These are phyloP conservation scores for Thalassophryne amazonica DNA, from an alignment of 2,797 vertebrate species.

Conservation along the genomic window DNA sequence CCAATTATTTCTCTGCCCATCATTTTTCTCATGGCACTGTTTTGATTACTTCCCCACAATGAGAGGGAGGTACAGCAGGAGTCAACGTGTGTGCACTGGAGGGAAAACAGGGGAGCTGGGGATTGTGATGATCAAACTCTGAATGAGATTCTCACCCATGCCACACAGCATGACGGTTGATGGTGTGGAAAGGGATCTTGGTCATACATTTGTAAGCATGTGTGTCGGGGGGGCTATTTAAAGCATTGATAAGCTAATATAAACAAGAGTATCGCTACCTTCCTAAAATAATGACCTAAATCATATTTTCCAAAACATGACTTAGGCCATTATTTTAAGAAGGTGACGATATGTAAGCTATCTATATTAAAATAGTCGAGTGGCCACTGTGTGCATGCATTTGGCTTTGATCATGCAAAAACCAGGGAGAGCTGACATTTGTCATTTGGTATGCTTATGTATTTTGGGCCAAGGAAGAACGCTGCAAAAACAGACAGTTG, in stretches of 20 bases:
- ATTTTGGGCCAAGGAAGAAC: too few species aligned
- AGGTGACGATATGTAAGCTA: too few species aligned
- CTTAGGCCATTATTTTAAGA: too few species aligned
- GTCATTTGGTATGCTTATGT: too few species aligned
- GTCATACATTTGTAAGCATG: constrained; percentile 1
- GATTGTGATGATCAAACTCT: too few species aligned
- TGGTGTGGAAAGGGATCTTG: constrained; percentile 16
- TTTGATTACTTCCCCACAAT: constrained; percentile 67
- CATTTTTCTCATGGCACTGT: constrained; percentile 59
- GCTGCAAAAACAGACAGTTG: too few species aligned
- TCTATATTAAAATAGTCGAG: too few species aligned
- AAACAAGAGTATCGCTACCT: neutral
- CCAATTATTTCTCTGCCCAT: constrained; percentile 71
- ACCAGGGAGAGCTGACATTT: too few species aligned
- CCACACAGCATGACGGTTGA: constrained; percentile 28
- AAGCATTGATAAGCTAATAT: constrained; percentile 7
- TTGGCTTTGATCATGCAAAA: too few species aligned
- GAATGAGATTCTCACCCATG: too few species aligned
- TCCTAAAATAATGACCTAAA: neutral
- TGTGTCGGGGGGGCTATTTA: constrained; percentile 22
- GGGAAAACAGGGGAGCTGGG: constrained; percentile 4
- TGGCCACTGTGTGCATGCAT: too few species aligned
- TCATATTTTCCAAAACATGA: too few species aligned
- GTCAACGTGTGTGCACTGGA: constrained; percentile 16
- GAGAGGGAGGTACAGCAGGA: constrained; percentile 31